Base-by-base conservation (phyloP, 2,888 invertebrate genomes). In the Archaeoteleia sp. region DNA sequence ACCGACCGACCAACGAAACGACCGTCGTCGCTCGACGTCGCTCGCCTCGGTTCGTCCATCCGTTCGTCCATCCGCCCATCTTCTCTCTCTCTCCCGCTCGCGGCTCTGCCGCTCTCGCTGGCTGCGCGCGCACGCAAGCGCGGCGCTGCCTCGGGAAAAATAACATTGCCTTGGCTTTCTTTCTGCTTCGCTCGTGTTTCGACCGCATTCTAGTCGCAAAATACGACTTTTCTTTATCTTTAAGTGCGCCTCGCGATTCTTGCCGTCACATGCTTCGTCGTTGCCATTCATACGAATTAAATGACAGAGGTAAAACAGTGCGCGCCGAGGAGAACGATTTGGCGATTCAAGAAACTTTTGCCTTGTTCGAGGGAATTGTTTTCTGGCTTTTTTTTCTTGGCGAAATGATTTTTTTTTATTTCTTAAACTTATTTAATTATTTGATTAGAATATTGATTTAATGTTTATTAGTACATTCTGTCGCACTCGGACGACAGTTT, bases 101-200 rank as follows among this genome's bases (percentile, higher is more conserved):
- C 55, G 20, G 5, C 55, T 34, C 58, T 48, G 58, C 48, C 60
- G 43, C 49, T 43, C 60, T 54, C 60, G 53, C 58, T 5, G 53
- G 35, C 48, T 66, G 54, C 51, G 61, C 61, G 46, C 53, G 58
- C 66, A 57, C 23, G 30, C 55, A 57, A 51, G 61, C 60, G 58
- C 55, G 43, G 43, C 61, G 65, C 43, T 55, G 67, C 67, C 61
- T 70, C 67, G 68, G 71, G 69, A 72, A 73, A 74, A 75, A 74
- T 70, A 72, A 67, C 65, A 60, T 61, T 65, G 67, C 70, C 62
- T 65, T 67, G 60, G 51, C 70, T 70, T 66, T 66, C 62, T 66
- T 62, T 61, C 70, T 49, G 40, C 58, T 46, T 46, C 55, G 58
- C 61, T 60, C 62, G 42, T 67, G 55, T 67, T 70, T 70, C 67